Conservation (phyloP, 2,113 vertebrate genomes). For the Redunca redunca region DNA sequence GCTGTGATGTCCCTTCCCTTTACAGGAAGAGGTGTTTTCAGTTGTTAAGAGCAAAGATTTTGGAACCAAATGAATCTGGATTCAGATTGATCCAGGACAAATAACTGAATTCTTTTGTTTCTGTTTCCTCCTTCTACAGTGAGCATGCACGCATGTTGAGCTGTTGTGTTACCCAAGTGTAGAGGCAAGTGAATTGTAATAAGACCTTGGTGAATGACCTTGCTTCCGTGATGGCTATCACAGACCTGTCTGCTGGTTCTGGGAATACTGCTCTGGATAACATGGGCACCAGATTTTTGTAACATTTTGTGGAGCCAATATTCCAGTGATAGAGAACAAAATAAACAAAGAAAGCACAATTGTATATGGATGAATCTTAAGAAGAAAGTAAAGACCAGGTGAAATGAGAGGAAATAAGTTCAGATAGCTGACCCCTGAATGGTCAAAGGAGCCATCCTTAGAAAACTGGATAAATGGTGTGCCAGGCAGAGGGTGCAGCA, state of each 20-base stretch:
- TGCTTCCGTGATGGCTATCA: background rate
- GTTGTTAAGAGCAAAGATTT: background rate
- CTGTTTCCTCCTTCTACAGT: background rate
- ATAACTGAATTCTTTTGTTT: background rate
- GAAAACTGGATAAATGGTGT: background rate
- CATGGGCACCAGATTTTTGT: background rate
- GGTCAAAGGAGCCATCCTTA: background rate
- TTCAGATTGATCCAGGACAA: background rate
- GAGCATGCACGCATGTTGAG: background rate
- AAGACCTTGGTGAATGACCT: background rate
- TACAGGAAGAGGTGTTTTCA: background rate
- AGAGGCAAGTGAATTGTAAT: background rate
- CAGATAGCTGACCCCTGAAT: background rate
- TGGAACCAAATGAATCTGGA: background rate
- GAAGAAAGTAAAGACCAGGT: background rate
- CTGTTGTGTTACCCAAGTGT: background rate
- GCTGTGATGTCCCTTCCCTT: background rate
- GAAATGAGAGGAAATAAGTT: background rate
- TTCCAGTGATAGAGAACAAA: background rate
- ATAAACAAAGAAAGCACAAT: background rate
- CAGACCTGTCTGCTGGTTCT: fast-evolving
- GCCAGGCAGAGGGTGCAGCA: background rate
- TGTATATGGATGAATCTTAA: background rate
- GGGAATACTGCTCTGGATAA: background rate
- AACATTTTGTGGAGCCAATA: background rate